phyloP scores from a whole-genome alignment of 2,113 vertebrate genomes.

The Rhizomys pruinosus region DNA sequence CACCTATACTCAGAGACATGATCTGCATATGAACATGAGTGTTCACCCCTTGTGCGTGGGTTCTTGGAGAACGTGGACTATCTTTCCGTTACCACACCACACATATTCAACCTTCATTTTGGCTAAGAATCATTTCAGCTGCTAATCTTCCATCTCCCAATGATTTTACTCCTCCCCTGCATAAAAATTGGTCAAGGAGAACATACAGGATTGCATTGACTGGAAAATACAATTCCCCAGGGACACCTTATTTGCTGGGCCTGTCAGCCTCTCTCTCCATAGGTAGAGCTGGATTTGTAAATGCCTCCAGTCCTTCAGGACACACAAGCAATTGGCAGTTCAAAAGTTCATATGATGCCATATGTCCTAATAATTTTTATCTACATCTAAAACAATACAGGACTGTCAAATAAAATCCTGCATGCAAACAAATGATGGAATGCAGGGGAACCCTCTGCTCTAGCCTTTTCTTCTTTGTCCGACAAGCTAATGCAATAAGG shows the following conservation, averaged over 20 bases:
- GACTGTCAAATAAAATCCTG: conserved; percentile 90
- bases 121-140: conserved; percentile 73
- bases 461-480: conserved; percentile 90
- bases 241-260: conserved; percentile 59
- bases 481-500: conserved; percentile 92
- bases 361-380: conserved; percentile 88
- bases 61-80: conserved; percentile 21
- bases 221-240: conserved; percentile 55
- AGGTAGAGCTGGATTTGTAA: conserved; percentile 72
- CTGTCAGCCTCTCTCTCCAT: conserved; percentile 41
- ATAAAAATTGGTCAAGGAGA: conserved; percentile 71
- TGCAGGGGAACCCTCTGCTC: conserved; percentile 89
- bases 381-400: conserved; percentile 87
- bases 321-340: conserved; percentile 80
- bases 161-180: conserved; percentile 59
- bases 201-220: conserved; percentile 53
- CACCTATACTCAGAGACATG: background rate
- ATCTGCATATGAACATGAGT: background rate
- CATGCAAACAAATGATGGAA: conserved; percentile 92
- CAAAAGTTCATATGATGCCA: conserved; percentile 87
- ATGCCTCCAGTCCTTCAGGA: conserved; percentile 69
- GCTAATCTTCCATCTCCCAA: conserved; percentile 71
- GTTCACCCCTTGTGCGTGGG: background rate
- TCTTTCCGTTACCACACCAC: conserved; percentile 33
- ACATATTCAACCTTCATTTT: conserved; percentile 74